Conservation (phyloP, 2,797 vertebrate species). For the Darevskia mixta region DNA sequence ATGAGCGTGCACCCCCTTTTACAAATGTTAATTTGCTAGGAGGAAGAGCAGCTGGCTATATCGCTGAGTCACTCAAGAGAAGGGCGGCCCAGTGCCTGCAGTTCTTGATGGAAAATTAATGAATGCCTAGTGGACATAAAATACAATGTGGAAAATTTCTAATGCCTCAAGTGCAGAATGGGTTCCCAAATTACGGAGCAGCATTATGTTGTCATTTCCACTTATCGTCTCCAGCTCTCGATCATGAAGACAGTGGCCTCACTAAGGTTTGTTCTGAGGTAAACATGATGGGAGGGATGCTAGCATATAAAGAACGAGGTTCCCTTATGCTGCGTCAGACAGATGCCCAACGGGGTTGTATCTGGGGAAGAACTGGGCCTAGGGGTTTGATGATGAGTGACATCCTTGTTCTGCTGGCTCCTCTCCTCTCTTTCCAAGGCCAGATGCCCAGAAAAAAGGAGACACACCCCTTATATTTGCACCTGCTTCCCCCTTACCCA, state of each 20-base stretch:
- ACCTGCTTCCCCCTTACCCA: neutral
- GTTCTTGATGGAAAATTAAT: neutral
- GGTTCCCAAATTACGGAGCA: neutral
- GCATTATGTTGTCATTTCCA: neutral
- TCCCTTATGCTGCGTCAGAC: neutral
- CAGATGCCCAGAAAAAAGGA: neutral
- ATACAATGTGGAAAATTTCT: neutral
- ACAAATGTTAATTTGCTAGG: constrained; percentile 3
- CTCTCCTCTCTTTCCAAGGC: neutral
- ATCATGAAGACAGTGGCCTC: neutral
- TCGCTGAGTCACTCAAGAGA: neutral
- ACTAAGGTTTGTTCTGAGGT: neutral
- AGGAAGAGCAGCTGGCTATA: neutral
- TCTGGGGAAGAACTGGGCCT: neutral
- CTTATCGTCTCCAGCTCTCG: neutral
- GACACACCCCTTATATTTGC: no score
- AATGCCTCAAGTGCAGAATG: neutral
- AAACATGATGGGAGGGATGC: neutral
- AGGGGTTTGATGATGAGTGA: neutral
- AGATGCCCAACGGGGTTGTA: neutral
- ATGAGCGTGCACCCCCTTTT: neutral
- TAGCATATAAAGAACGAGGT: neutral
- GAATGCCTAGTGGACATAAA: neutral
- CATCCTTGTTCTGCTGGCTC: neutral
- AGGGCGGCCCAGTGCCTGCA: neutral